Conservation (phyloP, 2,888 invertebrate species). For the Lycia hirtaria region DNA sequence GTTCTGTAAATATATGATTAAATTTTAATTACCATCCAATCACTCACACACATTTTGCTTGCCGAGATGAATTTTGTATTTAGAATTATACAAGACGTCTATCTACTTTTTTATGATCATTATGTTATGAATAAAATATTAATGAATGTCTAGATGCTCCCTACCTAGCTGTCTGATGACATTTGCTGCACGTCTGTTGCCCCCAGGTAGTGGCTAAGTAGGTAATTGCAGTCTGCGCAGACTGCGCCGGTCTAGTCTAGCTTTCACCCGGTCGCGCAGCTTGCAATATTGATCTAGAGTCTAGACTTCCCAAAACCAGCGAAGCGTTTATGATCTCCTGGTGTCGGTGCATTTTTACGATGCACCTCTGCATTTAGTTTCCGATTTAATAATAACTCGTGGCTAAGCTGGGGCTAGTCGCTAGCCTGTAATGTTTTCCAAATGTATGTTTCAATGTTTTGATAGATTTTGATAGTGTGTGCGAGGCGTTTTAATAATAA, state of each 20-base stretch:
- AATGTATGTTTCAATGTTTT: no score
- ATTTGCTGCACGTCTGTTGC: slow-evolving; percentile 1
- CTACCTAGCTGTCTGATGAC: slow-evolving; percentile 11
- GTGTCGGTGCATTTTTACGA: slow-evolving; percentile 18
- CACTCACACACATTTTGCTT: neutral
- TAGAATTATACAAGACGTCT: neutral
- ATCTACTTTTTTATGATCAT: neutral
- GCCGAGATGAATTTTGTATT: no score
- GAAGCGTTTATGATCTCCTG: slow-evolving; percentile 13
- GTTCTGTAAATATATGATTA: neutral
- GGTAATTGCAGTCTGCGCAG: slow-evolving; percentile 3
- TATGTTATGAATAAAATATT: neutral
- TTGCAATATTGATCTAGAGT: slow-evolving; percentile 23
- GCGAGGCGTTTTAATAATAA: no score
- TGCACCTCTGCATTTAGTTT: slow-evolving; percentile 7
- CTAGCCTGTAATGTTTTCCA: no score
- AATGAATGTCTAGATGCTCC: neutral
- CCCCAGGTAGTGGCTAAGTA: neutral
- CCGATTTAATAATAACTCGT: neutral
- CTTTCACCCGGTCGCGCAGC: slow-evolving; percentile 19
- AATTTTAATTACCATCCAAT: neutral
- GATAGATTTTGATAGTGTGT: no score
- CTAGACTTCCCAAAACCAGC: slow-evolving; percentile 19
- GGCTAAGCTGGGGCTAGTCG: neutral
- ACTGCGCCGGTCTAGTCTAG: neutral